Conservation (phyloP, 2,797 vertebrate genomes). For the Malurus leucopterus region DNA sequence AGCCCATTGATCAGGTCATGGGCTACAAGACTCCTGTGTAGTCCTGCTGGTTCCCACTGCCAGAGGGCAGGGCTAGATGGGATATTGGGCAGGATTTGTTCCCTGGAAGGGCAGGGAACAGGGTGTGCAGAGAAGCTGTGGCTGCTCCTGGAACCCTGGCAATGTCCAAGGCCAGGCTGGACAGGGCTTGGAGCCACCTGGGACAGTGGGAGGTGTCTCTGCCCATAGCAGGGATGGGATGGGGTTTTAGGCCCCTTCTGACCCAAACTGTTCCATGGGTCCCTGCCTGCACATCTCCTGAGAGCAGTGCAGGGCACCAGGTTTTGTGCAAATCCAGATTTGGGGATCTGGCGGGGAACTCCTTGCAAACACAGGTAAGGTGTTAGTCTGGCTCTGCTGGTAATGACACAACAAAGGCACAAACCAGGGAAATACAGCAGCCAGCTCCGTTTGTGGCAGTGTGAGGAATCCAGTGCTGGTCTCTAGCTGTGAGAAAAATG, state of each 20-base stretch:
- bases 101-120: neutral
- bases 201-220: neutral
- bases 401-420: neutral
- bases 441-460: neutral
- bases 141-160: neutral
- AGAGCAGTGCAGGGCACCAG: fast-evolving
- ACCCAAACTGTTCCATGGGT: neutral
- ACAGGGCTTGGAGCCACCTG: neutral
- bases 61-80: neutral
- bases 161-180: neutral
- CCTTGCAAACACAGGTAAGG: neutral
- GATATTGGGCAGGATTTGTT: neutral
- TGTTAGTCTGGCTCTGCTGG: neutral
- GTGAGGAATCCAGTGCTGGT: neutral
- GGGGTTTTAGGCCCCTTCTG: neutral
- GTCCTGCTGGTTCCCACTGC: neutral
- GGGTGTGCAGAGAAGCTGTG: neutral
- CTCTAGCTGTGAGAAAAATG: neutral
- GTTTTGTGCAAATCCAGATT: neutral
- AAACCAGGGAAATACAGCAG: neutral
- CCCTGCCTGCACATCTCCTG: neutral
- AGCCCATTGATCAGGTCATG: fast-evolving
- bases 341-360: neutral
- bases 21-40: fast-evolving
- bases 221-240: neutral